Conservation (phyloP, 2,888 invertebrate species). For the Macropis europaea region DNA sequence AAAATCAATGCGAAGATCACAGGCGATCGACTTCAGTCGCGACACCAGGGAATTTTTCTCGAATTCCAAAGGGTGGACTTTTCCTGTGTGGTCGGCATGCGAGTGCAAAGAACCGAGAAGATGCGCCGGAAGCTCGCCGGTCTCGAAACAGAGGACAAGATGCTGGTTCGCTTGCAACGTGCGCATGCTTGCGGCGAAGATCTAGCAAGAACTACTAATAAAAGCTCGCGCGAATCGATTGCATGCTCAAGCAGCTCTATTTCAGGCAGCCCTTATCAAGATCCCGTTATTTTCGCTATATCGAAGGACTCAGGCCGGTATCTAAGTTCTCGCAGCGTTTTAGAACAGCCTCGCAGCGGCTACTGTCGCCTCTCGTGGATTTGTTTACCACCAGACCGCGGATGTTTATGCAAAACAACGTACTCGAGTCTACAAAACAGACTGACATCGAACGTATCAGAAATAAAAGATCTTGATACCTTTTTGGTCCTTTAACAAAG, state of each 20-base stretch:
- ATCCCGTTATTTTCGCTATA: conserved; percentile 51
- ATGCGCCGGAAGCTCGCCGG: no score
- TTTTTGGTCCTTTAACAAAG: no score
- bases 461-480: no score
- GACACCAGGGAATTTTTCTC: background rate
- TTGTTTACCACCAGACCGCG: no score
- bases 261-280: conserved; percentile 59
- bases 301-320: conserved; percentile 36
- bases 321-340: conserved; percentile 14
- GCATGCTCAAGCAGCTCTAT: conserved; percentile 64
- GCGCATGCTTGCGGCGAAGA: conserved; percentile 48
- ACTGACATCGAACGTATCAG: no score
- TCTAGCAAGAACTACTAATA: conserved; percentile 38
- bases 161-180: conserved; percentile 23
- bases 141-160: conserved; percentile 1
- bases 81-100: background rate
- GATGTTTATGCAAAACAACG: no score
- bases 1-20: background rate
- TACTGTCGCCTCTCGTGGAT: background rate
- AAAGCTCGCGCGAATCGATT: conserved; percentile 58
- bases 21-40: background rate
- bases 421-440: no score
- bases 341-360: background rate
- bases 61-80: background rate
- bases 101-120: background rate